Conservation (phyloP, 2,888 invertebrate genomes). For the Eupithecia subfuscata region DNA sequence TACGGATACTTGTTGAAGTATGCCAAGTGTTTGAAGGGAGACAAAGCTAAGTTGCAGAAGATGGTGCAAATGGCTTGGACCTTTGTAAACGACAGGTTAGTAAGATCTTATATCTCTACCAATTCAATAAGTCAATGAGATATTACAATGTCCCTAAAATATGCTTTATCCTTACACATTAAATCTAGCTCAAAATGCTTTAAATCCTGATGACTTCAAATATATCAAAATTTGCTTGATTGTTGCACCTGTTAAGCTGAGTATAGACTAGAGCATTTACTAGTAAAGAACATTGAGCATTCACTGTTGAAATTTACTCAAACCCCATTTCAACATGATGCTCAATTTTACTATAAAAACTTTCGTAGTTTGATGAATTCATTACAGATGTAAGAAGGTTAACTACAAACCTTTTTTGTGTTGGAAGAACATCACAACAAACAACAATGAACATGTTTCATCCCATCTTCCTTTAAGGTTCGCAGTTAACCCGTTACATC, state of each 20-base stretch:
- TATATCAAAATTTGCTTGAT: not conserved
- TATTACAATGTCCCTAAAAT: not conserved
- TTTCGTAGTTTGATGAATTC: too few relatives aligned
- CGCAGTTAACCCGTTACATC: too few relatives aligned
- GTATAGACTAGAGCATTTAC: too few relatives aligned
- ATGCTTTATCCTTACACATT: not conserved
- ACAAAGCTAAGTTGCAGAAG: slow-evolving; percentile 96
- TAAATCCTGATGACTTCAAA: not conserved
- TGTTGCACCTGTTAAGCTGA: not conserved
- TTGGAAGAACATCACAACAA: too few relatives aligned
- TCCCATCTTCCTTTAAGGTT: too few relatives aligned
- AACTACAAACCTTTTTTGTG: too few relatives aligned
- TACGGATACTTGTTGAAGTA: slow-evolving; percentile 97
- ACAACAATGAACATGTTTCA: too few relatives aligned
- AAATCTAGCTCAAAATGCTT: not conserved
- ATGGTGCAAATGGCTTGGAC: slow-evolving; percentile 99
- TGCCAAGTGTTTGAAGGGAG: slow-evolving; percentile 96
- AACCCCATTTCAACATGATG: too few relatives aligned
- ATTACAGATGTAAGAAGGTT: too few relatives aligned
- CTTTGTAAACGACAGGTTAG: slow-evolving; percentile 97
- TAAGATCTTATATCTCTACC: not conserved
- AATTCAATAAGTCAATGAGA: not conserved
- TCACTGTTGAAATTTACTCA: too few relatives aligned
- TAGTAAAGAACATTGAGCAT: too few relatives aligned
- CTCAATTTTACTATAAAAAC: too few relatives aligned